A percentile compares a stretch with the other conserved stretches of the same genome.
Conservation (phyloP, 2,888 invertebrate species). For the Emesis furor region DNA sequence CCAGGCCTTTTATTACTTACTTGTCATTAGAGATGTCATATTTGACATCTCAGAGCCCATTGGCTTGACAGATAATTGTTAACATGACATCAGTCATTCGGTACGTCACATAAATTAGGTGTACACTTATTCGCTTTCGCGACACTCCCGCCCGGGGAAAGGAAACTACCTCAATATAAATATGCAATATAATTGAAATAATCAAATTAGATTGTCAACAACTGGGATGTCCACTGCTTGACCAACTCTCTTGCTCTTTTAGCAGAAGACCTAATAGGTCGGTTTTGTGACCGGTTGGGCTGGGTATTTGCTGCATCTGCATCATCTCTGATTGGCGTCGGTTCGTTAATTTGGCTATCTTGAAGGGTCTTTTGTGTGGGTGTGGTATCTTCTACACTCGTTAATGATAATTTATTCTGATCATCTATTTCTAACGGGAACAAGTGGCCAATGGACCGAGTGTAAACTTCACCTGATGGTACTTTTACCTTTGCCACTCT, state of each 20-base stretch:
- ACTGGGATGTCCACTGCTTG: constrained; percentile 29
- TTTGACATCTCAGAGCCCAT: too few species aligned
- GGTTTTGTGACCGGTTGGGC: not conserved
- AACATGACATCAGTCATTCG: not conserved
- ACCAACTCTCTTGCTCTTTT: constrained; percentile 19
- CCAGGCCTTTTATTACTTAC: too few species aligned
- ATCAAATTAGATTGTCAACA: not conserved
- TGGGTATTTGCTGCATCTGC: not conserved
- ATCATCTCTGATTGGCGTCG: not conserved
- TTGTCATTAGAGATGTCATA: too few species aligned
- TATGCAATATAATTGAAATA: not conserved
- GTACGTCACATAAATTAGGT: not conserved
- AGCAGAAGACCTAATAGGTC: constrained; percentile 12
- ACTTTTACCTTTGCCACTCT: constrained; percentile 55
- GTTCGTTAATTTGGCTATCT: not conserved
- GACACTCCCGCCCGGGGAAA: not conserved
- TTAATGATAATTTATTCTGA: not conserved
- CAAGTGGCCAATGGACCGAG: constrained; percentile 23
- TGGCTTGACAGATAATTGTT: not conserved
- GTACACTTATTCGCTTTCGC: not conserved
- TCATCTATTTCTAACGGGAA: constrained; percentile 20
- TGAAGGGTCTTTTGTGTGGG: not conserved
- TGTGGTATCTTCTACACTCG: not conserved
- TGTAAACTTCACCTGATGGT: constrained; percentile 24
- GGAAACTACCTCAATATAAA: not conserved